Percentiles rank a stretch among this genome's conserved stretches.
Conservation (phyloP, 2,113 vertebrate species). For the Blennius ocellaris region DNA sequence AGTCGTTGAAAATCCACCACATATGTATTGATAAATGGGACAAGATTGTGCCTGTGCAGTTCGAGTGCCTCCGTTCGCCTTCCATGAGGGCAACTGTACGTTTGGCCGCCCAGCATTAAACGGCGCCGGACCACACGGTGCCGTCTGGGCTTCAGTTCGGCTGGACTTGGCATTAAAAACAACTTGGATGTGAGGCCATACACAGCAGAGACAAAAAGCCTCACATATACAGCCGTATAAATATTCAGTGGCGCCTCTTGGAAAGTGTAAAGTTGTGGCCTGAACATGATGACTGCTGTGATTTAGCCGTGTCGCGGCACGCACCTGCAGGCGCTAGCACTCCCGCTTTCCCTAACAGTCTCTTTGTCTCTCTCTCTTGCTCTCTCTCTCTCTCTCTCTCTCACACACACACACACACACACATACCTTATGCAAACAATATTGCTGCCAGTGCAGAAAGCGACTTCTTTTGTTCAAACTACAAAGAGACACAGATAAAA, state of each 20-base stretch:
- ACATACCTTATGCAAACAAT: conserved; percentile 29
- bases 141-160: not conserved
- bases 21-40: not conserved
- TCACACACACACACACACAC: no score
- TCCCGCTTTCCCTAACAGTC: conserved; percentile 27
- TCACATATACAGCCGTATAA: not conserved
- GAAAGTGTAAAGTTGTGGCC: conserved; percentile 46
- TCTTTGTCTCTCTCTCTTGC: conserved; percentile 32
- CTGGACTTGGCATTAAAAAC: not conserved
- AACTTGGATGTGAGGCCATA: not conserved
- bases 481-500: conserved; percentile 38
- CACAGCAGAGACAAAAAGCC: not conserved
- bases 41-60: not conserved
- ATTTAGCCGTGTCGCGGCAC: conserved; percentile 34
- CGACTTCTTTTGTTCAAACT: conserved; percentile 53
- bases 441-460: conserved; percentile 49
- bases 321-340: conserved; percentile 47
- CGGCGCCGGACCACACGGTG: no score
- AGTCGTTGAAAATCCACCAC: not conserved
- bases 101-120: no score
- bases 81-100: no score
- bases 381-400: not conserved
- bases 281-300: conserved; percentile 38
- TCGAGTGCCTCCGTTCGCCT: no score
- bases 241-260: not conserved